phyloP scores from a whole-genome alignment of 2,113 vertebrate genomes.

The Panthera uncia region DNA sequence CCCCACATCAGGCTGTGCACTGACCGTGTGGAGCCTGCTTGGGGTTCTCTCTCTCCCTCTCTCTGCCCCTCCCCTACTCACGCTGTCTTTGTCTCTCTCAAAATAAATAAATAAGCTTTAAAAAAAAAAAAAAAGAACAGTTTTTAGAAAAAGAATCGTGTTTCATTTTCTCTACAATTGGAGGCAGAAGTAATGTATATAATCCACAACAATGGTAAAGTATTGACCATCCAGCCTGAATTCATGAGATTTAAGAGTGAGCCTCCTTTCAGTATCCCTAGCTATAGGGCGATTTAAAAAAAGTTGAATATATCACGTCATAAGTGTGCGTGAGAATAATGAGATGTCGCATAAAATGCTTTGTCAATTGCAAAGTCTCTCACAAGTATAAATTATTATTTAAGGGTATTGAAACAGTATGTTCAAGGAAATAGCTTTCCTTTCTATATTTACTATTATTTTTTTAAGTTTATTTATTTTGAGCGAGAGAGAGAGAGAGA shows the following conservation, averaged over 20 bases:
- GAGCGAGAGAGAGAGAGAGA: too few relatives aligned
- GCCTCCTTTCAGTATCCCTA: not conserved
- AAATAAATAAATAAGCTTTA: too few relatives aligned
- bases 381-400: not conserved
- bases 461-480: not conserved
- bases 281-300: not conserved
- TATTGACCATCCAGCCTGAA: not conserved
- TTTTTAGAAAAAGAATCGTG: not conserved
- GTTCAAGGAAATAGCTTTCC: constrained; percentile 25
- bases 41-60: too few relatives aligned
- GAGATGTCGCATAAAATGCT: not conserved
- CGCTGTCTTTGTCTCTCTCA: too few relatives aligned
- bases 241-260: not conserved
- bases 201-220: not conserved
- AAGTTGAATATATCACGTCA: not conserved
- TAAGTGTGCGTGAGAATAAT: not conserved
- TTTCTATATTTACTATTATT: constrained; percentile 1
- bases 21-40: too few relatives aligned
- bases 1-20: too few relatives aligned
- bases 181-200: not conserved
- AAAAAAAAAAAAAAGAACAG: too few relatives aligned
- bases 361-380: constrained; percentile 22
- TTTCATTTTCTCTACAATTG: not conserved
- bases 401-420: not conserved
- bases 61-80: too few relatives aligned